Evolutionary conservation across 1,140 invertebrate genomes (phyloP).

Genomic region (Drosophila baimaii): DNA sequence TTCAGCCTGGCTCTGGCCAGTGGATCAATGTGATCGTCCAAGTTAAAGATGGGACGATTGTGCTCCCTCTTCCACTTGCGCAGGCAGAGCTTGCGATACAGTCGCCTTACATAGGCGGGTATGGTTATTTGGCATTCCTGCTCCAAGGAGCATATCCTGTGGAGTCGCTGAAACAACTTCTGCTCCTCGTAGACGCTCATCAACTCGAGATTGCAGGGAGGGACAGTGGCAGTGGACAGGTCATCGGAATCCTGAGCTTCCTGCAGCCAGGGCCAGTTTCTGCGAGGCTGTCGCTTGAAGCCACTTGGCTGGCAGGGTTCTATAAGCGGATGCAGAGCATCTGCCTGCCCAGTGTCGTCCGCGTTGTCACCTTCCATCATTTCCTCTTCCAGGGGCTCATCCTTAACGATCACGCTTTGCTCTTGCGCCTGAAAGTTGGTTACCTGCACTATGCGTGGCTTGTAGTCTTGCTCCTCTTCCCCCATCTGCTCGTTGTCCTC

Average conservation of each 20-base stretch:
- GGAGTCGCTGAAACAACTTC: slow-evolving; percentile 85
- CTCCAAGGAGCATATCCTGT: slow-evolving; percentile 58
- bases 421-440: slow-evolving; percentile 73
- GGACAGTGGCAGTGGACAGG: neutral
- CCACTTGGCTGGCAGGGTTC: slow-evolving; percentile 73
- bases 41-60: slow-evolving; percentile 86
- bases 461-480: slow-evolving; percentile 28
- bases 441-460: slow-evolving; percentile 77
- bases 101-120: slow-evolving; percentile 83
- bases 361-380: slow-evolving; percentile 34
- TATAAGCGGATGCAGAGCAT: neutral
- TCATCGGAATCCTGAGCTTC: slow-evolving; percentile 30
- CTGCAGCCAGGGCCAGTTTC: slow-evolving; percentile 79
- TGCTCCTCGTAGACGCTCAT: slow-evolving; percentile 87
- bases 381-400: slow-evolving; percentile 42
- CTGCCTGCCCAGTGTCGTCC: slow-evolving; percentile 8
- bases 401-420: slow-evolving; percentile 34
- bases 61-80: slow-evolving; percentile 87
- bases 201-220: slow-evolving; percentile 59
- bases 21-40: slow-evolving; percentile 84
- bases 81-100: slow-evolving; percentile 87
- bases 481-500: slow-evolving; percentile 8
- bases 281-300: slow-evolving; percentile 59
- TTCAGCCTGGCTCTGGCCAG: slow-evolving; percentile 31
- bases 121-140: slow-evolving; percentile 61